Base-by-base conservation (phyloP, 2,797 vertebrate genomes). In the Propithecus deckenii region DNA sequence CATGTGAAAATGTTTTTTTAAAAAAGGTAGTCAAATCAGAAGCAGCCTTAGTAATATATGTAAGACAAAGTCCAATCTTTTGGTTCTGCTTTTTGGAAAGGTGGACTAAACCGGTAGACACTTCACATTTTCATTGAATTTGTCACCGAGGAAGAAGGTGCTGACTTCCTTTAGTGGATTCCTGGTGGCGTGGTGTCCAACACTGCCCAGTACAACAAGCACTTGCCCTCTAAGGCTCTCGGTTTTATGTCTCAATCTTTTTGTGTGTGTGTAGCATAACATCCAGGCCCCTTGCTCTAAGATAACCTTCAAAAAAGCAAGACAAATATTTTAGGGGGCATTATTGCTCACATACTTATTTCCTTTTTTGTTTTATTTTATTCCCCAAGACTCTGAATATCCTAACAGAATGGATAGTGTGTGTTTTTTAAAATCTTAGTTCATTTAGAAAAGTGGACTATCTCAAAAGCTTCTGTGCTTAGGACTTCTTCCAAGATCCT, bases 401-500 rank as follows among this genome's bases (percentile, higher is more conserved):
- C 30, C 55, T 74, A 71, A 57, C 14, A 63, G 5, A 86, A 87
- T 78, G 28, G 28, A 25, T 74, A 76, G 23, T 52, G n/a, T 22
- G 12, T 72, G 2, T 43, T 75, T 94, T 69, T 10, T 4, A 59
- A 85, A 69, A 52, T 71, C 46, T 95, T 85, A 59, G 17, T 95
- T 91, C 55, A 94, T 91, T 97, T 7, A 5, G 38, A 94, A 43
- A 96, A 97, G 92, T 96, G 74, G 86, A 92, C 93, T 95, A n/a
- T 92, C 63, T 86, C 55, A 65, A 97, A 88, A 87, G 0, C 91
- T 90, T 97, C 25, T 52, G 46, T 57, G 41, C 65, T 92, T 32
- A 95, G 63, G 61, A 38, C 94, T 98, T 98, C 81, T 89, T 96
- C 84, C 59, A 96, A 84, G n/a, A 96, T 97, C 38, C 80, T 79